Evolutionary conservation across 2,797 vertebrate genomes (phyloP), one percentile per base, ranked within the genome.

Genomic region (Pipistrellus nathusii): DNA sequence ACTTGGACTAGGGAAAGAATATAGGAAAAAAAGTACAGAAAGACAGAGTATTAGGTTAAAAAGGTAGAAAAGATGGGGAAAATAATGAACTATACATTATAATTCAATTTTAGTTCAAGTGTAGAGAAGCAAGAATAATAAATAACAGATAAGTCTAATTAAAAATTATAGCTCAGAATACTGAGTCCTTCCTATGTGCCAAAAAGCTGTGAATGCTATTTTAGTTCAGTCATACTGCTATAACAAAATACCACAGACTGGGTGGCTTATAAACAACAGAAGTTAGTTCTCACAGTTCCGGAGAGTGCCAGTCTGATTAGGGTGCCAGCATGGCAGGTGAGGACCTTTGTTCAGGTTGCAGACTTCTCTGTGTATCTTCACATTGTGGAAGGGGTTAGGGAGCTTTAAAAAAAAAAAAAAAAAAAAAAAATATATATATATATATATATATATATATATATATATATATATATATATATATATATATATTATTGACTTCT

Each of bases 81-180:
- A 57, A 73, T 41, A 13, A 21, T 73, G 3, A 85, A 27, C 18
- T 83, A 25, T 20, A n/a, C 4, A 20, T 25, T 66, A 4, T n/a
- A 17, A 35, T 5, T 84, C 46, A 83, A 90, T 71, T 82, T 4
- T 75, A n/a, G 73, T 51, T 72, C 7, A 72, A 57, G 75, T 76
- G 51, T 9, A 85, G 5, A 88, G 9, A 71, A 66, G 5, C 35
- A 71, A 91, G 91, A 88, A 64, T 91, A 80, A 57, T 48, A 71
- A 53, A 62, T 80, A 93, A 27, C 21, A 66, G 3, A 48, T 6
- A 62, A 23, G 27, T 57, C 71, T 84, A 85, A 72, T 62, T 69
- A 38, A 80, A 86, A 86, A 59, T 18, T 48, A 57, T 55, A 81
- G 12, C 21, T 64, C n/a, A 6, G 20, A 88, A 38, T 48, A 76